Percentiles rank a stretch among this genome's conserved stretches.
These are phyloP conservation scores for roundworm (Caenorhabditis elegans) DNA, from an alignment of 1,140 invertebrate genomes.

Conservation along the genomic window WBcel235 BX284605.5:9130001-9130500, in stretches of 20 bases:
- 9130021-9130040: no score
- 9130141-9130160: constrained; percentile 22
- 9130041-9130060: neutral
- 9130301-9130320: no score
- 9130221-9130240: no score
- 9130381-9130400: neutral
- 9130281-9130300: no score
- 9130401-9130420: neutral
- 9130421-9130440: neutral
- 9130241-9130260: no score
- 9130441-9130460: neutral
- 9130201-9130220: no score
- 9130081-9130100: neutral
- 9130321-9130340: no score
- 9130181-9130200: neutral
- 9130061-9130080: neutral
- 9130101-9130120: neutral
- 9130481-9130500: neutral
- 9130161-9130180: neutral
- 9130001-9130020: no score
- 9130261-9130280: no score
- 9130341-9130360: neutral
- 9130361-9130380: neutral
- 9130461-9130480: neutral
- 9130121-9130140: neutral